A percentile compares a stretch with the other conserved stretches of the same genome.
phyloP scores from a whole-genome alignment of 2,888 invertebrate species.

The Nemotelus nigrinus region DNA sequence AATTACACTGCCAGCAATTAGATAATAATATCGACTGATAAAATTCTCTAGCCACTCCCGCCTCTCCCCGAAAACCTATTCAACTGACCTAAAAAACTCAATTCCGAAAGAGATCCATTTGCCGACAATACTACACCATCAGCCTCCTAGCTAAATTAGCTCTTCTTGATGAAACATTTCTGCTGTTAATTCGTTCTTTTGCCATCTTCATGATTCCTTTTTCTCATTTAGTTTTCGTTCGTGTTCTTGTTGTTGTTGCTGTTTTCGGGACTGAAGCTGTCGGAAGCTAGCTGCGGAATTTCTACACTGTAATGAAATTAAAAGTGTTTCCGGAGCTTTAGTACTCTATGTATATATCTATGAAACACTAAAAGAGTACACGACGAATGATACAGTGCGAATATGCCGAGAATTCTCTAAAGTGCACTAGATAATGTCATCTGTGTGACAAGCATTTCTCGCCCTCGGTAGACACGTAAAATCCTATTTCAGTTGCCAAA shows the following conservation, averaged over 20 bases:
- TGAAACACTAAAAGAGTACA: not conserved
- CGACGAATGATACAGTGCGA: not conserved
- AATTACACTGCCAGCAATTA: no score
- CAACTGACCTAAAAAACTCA: slow-evolving; percentile 16
- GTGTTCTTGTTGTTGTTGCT: not conserved
- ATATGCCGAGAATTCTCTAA: not conserved
- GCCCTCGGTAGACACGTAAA: not conserved
- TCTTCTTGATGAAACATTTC: slow-evolving; percentile 4
- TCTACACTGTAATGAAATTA: slow-evolving; percentile 10
- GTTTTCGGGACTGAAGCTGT: no score
- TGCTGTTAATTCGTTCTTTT: slow-evolving; percentile 4
- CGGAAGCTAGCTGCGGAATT: no score
- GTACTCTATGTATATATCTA: not conserved
- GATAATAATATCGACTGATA: not conserved
- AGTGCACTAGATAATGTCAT: slow-evolving; percentile 18
- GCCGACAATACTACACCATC: no score
- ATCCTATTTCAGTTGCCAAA: not conserved
- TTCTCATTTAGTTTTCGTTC: not conserved
- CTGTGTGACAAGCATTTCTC: not conserved
- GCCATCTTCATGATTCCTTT: not conserved
- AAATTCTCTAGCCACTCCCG: not conserved
- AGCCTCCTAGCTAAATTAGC: not conserved
- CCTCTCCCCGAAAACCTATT: not conserved
- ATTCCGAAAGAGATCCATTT: not conserved
- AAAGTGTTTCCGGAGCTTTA: slow-evolving; percentile 5